Evolutionary conservation across 2,113 vertebrate species (phyloP), one percentile per base, ranked within the genome.

Genomic region (Engraulis encrasicolus): DNA sequence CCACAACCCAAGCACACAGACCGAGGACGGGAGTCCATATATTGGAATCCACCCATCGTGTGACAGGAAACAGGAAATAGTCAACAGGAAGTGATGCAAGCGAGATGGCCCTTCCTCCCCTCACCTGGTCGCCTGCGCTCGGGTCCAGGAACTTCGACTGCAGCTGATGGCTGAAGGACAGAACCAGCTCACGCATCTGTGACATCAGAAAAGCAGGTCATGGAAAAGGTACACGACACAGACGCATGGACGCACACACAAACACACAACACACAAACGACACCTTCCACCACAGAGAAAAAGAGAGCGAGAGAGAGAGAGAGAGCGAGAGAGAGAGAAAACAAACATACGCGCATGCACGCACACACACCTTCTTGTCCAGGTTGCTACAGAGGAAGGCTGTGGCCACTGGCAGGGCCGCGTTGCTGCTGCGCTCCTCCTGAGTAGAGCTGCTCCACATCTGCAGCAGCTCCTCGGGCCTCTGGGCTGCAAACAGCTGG

Each of bases 101-200:
- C 17, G 50, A 31, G 27, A 23, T 66, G 23, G 6, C 27, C n/a
- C 27, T 66, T 12, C 9, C 19, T 5, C 90, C 27, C 9, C 19
- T 5, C 90, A 99, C 98, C 97, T 99, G 98, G 89, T 99, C 98
- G 82, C 98, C 98, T 50, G 97, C 94, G 2, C 94, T 90, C 0
- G 90, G 36, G 84, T 98, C 97, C 79, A 99, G 90, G 91, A 97
- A 99, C 92, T 96, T 97, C 49, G 98, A 99, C 88, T 97, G 96
- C 54, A 99, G 93, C 85, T 99, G 98, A 88, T 96, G 94, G 89
- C 96, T 97, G 83, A 98, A 98, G 0, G 96, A 95, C 82, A 99
- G 93, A 0, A 91, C 91, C 1, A 99, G 87, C 89, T 97, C 97
- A 92, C 96, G 97, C 94, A 98, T 96, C 98, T 99, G 50, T n/a